phyloP scores from a whole-genome alignment of 2,797 vertebrate species.

The Dendrocincla fuliginosa region DNA sequence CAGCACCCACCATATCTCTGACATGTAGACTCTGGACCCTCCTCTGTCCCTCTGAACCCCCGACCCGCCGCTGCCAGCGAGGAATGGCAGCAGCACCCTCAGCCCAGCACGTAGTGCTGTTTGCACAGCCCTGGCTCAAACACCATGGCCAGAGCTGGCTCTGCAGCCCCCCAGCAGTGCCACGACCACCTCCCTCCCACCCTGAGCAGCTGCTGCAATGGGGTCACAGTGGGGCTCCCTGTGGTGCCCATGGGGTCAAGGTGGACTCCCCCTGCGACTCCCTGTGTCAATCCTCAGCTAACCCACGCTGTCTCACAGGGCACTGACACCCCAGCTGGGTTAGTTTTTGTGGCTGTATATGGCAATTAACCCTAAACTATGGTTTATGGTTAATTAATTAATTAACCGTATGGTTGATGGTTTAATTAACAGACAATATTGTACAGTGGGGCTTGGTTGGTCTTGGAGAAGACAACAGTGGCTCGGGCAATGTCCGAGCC shows the following conservation, averaged over 20 bases:
- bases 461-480: not conserved
- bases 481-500: not conserved
- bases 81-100: too few species aligned
- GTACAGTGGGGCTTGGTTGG: not conserved
- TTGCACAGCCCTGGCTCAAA: constrained; percentile 64
- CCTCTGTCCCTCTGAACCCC: too few species aligned
- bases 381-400: not conserved
- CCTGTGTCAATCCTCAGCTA: fast-evolving
- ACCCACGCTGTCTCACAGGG: not conserved
- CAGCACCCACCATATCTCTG: not conserved
- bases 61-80: too few species aligned
- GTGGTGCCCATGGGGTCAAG: fast-evolving
- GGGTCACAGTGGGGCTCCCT: too few species aligned
- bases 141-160: not conserved
- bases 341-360: fast-evolving
- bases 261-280: fast-evolving
- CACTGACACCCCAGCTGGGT: not conserved
- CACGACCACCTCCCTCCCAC: not conserved
- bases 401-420: not conserved
- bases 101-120: not conserved
- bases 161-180: not conserved
- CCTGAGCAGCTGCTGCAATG: not conserved
- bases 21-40: constrained; percentile 51
- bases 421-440: not conserved
- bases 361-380: not conserved